Evolutionary conservation across 2,113 vertebrate genomes (phyloP).

Genomic region (Cathartes aura): DNA sequence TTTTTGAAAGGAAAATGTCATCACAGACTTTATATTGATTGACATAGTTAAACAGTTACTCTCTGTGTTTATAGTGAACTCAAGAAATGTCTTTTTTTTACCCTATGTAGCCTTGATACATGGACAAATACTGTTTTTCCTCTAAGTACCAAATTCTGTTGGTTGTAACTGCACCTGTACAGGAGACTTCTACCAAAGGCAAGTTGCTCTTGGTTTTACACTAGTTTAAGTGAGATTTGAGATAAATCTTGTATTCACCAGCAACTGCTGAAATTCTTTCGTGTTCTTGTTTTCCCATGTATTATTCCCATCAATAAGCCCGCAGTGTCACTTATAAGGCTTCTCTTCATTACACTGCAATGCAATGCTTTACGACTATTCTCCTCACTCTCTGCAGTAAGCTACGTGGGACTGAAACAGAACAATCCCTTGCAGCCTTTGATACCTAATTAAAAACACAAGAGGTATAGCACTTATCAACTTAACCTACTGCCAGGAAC

Average conservation of each 20-base stretch:
- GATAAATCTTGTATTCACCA: not conserved
- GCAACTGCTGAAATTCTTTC: not conserved
- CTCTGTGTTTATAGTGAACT: not conserved
- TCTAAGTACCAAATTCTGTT: not conserved
- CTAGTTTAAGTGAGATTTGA: not conserved
- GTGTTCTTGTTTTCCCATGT: fast-evolving
- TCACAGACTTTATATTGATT: constrained; percentile 1
- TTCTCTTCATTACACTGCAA: not conserved
- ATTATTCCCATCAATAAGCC: not conserved
- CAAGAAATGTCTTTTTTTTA: not conserved
- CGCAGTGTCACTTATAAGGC: not conserved
- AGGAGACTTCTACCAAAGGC: not conserved
- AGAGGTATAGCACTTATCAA: not conserved
- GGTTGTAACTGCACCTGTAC: not conserved
- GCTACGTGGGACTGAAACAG: not conserved
- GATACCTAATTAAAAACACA: not conserved
- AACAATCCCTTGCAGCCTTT: not conserved
- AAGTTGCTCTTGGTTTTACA: not conserved
- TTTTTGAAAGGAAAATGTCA: constrained; percentile 47
- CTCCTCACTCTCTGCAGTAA: not conserved
- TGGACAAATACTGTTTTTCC: not conserved
- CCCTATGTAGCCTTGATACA: not conserved
- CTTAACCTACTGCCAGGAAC: not conserved
- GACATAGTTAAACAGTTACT: not conserved
- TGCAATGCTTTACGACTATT: not conserved